phyloP scores from a whole-genome alignment of 2,113 vertebrate genomes.

The Junco hyemalis region DNA sequence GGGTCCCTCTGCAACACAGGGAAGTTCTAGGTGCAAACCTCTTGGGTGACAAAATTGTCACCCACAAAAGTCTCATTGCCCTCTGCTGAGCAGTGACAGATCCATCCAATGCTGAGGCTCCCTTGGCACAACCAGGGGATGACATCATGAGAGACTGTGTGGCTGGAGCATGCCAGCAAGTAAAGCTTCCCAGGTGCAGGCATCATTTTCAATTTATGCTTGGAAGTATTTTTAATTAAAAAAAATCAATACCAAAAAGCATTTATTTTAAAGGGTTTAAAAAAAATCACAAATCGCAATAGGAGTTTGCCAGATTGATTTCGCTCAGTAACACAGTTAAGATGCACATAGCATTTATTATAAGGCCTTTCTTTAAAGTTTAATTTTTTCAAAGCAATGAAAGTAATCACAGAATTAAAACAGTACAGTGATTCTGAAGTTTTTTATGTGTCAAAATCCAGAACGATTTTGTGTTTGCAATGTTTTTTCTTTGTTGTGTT shows the following conservation, averaged over 20 bases:
- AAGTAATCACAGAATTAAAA: slow-evolving; percentile 60
- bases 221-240: slow-evolving; percentile 72
- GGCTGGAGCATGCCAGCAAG: slow-evolving; percentile 2
- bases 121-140: not conserved
- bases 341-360: slow-evolving; percentile 65
- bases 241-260: slow-evolving; percentile 67
- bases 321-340: slow-evolving; percentile 50
- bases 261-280: slow-evolving; percentile 70
- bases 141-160: not conserved
- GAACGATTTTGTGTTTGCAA: slow-evolving; percentile 37
- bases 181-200: slow-evolving; percentile 47
- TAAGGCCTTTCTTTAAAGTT: slow-evolving; percentile 68
- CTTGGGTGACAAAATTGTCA: not conserved
- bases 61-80: not conserved
- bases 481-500: slow-evolving; percentile 16
- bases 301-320: slow-evolving; percentile 68
- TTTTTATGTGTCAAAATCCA: slow-evolving; percentile 26
- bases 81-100: not conserved
- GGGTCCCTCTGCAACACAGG: slow-evolving; percentile 45
- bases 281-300: slow-evolving; percentile 66
- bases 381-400: slow-evolving; percentile 66
- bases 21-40: slow-evolving; percentile 29
- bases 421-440: slow-evolving; percentile 47
- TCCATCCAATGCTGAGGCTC: not conserved
- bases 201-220: slow-evolving; percentile 64